A percentile compares a stretch with the other conserved stretches of the same genome.
Evolutionary conservation across 2,113 vertebrate genomes (phyloP).

Genomic region (Todiramphus chloris): DNA sequence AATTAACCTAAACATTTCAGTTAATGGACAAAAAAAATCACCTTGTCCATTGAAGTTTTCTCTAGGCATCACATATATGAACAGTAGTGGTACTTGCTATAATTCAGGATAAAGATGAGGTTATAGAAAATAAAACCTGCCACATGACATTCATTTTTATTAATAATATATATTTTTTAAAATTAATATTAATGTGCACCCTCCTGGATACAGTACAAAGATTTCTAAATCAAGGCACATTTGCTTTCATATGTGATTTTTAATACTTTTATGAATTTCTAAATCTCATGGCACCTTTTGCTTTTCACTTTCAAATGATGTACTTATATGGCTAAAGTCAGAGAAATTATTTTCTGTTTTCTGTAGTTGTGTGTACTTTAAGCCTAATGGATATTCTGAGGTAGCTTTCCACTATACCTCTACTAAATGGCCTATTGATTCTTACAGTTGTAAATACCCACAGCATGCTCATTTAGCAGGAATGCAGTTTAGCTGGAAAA

Average conservation of each 20-base stretch:
- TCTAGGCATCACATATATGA: background rate
- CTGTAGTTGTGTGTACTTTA: background rate
- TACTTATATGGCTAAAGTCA: background rate
- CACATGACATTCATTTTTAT: background rate
- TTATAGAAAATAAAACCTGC: background rate
- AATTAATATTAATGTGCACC: background rate
- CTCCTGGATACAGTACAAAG: background rate
- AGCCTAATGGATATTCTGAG: background rate
- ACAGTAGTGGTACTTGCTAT: background rate
- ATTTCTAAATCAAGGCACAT: background rate
- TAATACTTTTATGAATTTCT: background rate
- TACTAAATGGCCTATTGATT: slow-evolving; percentile 20
- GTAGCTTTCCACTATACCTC: background rate
- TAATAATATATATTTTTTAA: background rate
- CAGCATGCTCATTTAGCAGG: background rate
- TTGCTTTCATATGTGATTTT: background rate
- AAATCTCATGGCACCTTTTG: background rate
- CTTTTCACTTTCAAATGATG: background rate
- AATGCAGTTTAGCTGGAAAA: slow-evolving; percentile 14
- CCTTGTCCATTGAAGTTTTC: background rate
- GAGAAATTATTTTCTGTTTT: background rate
- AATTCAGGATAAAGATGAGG: background rate
- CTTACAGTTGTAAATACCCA: background rate
- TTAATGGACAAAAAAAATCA: background rate
- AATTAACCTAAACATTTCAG: background rate